Evolutionary conservation across 2,797 vertebrate genomes (phyloP), one percentile per base, ranked within the genome.

Genomic region (Eremophila alpestris): DNA sequence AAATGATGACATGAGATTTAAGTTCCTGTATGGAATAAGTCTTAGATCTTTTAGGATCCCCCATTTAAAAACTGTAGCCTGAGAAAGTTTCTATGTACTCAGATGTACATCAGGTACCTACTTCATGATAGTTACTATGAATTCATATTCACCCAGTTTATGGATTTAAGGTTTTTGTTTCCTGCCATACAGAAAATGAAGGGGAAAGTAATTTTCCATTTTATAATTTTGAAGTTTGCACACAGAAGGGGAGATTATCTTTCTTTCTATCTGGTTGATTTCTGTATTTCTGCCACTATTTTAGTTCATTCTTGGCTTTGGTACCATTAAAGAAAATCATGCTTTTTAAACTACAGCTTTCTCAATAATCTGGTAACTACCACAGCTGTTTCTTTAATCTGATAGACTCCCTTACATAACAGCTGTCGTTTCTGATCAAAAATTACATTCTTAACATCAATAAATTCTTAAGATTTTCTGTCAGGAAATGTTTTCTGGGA

Each of bases 371-470:
- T 91, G 54, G 75, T 95, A 93, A 97, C 90, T 80, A 78, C 46
- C 83, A 64, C 76, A 76, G 77, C 89, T 83, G 76, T 92, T 97
- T 93, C 82, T 95, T 93, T 97, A 94, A 97, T 96, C 93, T 95
- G 87, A 93, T 89, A 62, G 69, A 89, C 24, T 59, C 20, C 51
- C 45, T 96, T 90, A 78, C 45, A 30, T 95, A 96, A 91, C 6
- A 55, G 60, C 88, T 88, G 45, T 95, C 89, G 90, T 95, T 93
- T 95, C 70, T 95, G 89, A 95, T 97, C 77, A 97, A 93, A 97
- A 98, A 94, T 96, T n/a, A 93, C 92, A 91, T 96, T 96, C 84
- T 96, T 96, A 97, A 92, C 81, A 56, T 97, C 96, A 96, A 7
- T 97, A 94, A 75, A 85, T 95, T 91, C 78, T 90, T 96, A 84